These are phyloP conservation scores for Trachythela sp. DNA, from an alignment of 64 coral and sea anemone genomes.

Conservation along the genomic window DNA sequence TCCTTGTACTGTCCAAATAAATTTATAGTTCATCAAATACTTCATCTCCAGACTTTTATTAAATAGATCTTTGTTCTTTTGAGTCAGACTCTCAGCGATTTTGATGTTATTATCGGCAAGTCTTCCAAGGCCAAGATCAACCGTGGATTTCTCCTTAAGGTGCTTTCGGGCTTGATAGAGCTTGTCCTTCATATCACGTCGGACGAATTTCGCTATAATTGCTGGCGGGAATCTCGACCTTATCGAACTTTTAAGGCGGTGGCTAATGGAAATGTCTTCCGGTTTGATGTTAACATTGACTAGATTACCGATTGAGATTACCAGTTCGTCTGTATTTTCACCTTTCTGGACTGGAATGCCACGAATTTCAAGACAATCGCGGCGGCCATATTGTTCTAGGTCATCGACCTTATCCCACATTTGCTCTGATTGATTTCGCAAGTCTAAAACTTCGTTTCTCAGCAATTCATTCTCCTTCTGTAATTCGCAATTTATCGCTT, in stretches of 20 bases:
- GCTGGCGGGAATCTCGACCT: background rate
- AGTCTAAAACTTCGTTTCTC: conserved; percentile 12
- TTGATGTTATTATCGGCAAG: background rate
- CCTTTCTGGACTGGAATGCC: conserved; percentile 1
- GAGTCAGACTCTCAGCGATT: conserved; percentile 26
- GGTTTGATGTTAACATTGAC: conserved; percentile 1
- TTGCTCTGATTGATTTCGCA: background rate
- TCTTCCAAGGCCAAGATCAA: conserved; percentile 1
- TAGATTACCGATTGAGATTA: background rate
- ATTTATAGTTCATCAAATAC: conserved; percentile 22
- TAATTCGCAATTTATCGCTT: background rate
- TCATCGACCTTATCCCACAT: conserved; percentile 19
- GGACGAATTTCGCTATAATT: conserved; percentile 36
- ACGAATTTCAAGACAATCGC: conserved; percentile 30
- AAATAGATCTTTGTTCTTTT: conserved; percentile 24
- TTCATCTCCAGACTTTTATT: conserved; percentile 19
- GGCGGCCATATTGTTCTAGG: conserved; percentile 9
- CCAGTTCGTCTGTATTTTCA: background rate
- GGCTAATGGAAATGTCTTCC: conserved; percentile 27
- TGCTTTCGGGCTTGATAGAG: conserved; percentile 30
- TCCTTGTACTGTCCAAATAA: conserved; percentile 18
- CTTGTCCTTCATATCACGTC: conserved; percentile 16
- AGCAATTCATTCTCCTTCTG: background rate
- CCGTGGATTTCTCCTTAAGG: conserved; percentile 16
- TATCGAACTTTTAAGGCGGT: background rate